Conservation (phyloP, 2,113 vertebrate genomes). For the Laterallus jamaicensis region DNA sequence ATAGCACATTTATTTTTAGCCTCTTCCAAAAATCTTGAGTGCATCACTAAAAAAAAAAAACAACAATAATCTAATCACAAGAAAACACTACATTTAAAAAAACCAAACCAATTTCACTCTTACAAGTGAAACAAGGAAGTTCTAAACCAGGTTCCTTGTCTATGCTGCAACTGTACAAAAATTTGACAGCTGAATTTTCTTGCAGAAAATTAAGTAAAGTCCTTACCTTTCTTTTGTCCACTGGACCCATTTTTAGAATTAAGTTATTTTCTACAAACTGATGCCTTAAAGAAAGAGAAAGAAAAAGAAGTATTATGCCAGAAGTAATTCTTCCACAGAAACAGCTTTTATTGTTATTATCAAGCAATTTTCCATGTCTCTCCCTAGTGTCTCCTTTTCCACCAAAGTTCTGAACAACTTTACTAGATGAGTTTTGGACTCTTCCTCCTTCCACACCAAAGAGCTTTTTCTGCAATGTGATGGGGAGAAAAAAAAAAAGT, state of each 20-base stretch:
- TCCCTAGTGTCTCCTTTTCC: neutral
- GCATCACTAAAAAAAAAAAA: neutral
- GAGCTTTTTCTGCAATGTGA: neutral
- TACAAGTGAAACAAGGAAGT: neutral
- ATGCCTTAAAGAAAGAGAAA: slow-evolving; percentile 81
- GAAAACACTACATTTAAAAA: neutral
- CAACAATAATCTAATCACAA: neutral
- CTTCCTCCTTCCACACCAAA: neutral
- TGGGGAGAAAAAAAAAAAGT: no score
- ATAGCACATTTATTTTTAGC: neutral
- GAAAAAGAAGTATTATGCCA: neutral
- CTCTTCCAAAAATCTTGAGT: neutral
- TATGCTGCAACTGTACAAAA: neutral
- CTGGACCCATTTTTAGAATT: slow-evolving; percentile 99
- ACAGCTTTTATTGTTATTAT: neutral
- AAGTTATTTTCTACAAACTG: slow-evolving; percentile 99
- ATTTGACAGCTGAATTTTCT: neutral
- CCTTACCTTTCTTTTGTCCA: slow-evolving; percentile 97
- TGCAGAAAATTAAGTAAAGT: neutral
- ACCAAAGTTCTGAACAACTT: neutral
- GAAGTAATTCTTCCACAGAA: neutral
- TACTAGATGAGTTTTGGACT: neutral
- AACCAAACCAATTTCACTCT: neutral
- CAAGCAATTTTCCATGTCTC: neutral
- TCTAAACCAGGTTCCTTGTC: neutral